Percentiles rank a stretch among this genome's conserved stretches.
Evolutionary conservation across 2,888 invertebrate species (phyloP).

Genomic region (Apodemia duryi): DNA sequence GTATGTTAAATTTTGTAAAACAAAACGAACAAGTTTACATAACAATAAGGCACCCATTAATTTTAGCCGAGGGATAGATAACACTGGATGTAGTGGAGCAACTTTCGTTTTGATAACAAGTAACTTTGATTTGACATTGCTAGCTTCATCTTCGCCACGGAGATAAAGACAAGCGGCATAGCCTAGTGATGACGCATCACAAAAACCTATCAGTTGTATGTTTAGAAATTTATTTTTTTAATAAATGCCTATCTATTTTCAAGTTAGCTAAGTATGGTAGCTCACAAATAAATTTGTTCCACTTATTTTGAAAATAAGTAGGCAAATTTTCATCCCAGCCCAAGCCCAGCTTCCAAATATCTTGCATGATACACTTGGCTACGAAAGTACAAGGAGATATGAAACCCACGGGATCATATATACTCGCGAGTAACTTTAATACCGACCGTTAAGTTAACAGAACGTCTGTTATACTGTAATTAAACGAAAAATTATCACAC

Average conservation of each 20-base stretch:
- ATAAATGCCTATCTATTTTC: constrained; percentile 13
- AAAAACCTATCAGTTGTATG: constrained; percentile 16
- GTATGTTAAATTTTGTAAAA: neutral
- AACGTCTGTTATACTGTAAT: neutral
- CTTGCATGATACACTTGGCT: constrained; percentile 24
- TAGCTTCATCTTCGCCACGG: neutral
- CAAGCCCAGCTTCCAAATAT: constrained; percentile 23
- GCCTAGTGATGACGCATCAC: constrained; percentile 20
- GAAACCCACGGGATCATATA: constrained; percentile 17
- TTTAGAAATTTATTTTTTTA: constrained; percentile 2
- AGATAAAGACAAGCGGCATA: neutral
- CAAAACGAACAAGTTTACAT: neutral
- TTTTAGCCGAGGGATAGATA: neutral
- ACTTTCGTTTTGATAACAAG: neutral
- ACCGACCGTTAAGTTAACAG: constrained; percentile 15
- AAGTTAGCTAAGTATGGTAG: constrained; percentile 10
- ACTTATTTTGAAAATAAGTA: constrained; percentile 6
- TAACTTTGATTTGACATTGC: neutral
- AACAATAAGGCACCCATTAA: neutral
- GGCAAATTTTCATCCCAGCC: constrained; percentile 22
- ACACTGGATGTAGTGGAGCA: neutral
- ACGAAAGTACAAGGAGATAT: constrained; percentile 21
- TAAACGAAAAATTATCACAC: constrained; percentile 13
- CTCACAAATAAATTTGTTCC: constrained; percentile 16
- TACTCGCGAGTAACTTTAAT: constrained; percentile 9